These are phyloP conservation scores for Miniopterus natalensis DNA, from an alignment of 2,113 vertebrate species.

Conservation along the genomic window DNA sequence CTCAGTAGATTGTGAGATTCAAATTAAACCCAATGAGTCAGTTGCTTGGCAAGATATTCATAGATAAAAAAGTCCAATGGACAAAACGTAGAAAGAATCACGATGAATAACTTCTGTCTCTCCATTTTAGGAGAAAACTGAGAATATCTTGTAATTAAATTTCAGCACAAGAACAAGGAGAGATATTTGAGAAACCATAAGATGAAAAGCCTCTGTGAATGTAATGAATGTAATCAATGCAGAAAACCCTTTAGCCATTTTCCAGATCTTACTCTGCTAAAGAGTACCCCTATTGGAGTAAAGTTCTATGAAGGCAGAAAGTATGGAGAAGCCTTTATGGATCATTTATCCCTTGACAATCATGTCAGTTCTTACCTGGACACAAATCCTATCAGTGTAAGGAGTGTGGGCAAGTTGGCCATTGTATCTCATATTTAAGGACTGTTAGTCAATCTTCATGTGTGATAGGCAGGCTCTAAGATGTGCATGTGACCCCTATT, in stretches of 20 bases:
- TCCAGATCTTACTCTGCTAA: background rate
- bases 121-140: conserved; percentile 57
- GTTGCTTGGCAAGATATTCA: conserved; percentile 23
- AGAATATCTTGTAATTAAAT: conserved; percentile 33
- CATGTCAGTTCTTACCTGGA: background rate
- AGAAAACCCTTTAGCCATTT: background rate
- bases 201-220: background rate
- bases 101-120: background rate
- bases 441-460: background rate
- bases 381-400: background rate
- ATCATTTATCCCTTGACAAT: background rate
- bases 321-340: background rate
- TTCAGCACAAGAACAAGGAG: conserved; percentile 10
- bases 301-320: background rate
- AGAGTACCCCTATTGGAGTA: background rate
- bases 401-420: background rate
- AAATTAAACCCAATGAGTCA: conserved; percentile 8
- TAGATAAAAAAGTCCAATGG: background rate
- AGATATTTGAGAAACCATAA: background rate
- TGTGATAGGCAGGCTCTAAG: background rate
- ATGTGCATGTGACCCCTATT: background rate
- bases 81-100: conserved; percentile 47
- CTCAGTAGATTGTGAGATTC: background rate
- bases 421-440: background rate
- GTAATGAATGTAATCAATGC: background rate